phyloP scores from a whole-genome alignment of 2,113 vertebrate genomes.

The Austrofundulus limnaeus region DNA sequence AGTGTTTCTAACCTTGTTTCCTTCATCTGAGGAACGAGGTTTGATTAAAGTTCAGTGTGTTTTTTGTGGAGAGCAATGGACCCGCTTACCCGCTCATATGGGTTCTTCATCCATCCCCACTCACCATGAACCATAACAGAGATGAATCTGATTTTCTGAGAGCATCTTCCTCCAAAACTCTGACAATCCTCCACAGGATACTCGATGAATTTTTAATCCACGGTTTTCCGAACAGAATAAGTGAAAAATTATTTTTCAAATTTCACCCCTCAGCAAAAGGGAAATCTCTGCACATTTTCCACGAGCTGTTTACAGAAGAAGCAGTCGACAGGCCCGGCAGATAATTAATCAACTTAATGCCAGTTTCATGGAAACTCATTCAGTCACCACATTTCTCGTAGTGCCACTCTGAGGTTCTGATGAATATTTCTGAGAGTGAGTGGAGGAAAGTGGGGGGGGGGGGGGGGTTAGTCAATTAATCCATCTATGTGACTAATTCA shows the following conservation, averaged over 20 bases:
- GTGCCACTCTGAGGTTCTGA: constrained; percentile 7
- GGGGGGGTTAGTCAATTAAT: constrained; percentile 26
- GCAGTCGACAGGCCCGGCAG: constrained; percentile 1
- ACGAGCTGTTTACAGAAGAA: constrained; percentile 34
- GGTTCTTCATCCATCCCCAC: too few relatives aligned
- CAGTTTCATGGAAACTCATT: constrained; percentile 27
- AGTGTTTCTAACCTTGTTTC: too few relatives aligned
- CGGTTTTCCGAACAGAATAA: constrained; percentile 50
- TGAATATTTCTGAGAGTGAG: constrained; percentile 15
- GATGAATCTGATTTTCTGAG: constrained; percentile 62
- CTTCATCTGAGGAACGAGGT: too few relatives aligned
- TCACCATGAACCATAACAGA: too few relatives aligned
- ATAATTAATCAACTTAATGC: constrained; percentile 36
- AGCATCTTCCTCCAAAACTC: constrained; percentile 56
- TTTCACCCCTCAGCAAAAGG: constrained; percentile 27
- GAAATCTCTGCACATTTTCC: constrained; percentile 17
- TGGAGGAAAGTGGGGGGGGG: not conserved
- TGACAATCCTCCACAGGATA: constrained; percentile 60
- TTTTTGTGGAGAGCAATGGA: too few relatives aligned
- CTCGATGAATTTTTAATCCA: constrained; percentile 58
- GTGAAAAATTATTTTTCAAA: constrained; percentile 50
- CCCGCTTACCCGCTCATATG: too few relatives aligned
- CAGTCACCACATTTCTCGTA: constrained; percentile 8
- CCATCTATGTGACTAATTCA: constrained; percentile 12
- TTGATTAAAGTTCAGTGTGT: too few relatives aligned